Evolutionary conservation across 1,140 invertebrate genomes (phyloP).

Genomic region (Drosophila asahinai): DNA sequence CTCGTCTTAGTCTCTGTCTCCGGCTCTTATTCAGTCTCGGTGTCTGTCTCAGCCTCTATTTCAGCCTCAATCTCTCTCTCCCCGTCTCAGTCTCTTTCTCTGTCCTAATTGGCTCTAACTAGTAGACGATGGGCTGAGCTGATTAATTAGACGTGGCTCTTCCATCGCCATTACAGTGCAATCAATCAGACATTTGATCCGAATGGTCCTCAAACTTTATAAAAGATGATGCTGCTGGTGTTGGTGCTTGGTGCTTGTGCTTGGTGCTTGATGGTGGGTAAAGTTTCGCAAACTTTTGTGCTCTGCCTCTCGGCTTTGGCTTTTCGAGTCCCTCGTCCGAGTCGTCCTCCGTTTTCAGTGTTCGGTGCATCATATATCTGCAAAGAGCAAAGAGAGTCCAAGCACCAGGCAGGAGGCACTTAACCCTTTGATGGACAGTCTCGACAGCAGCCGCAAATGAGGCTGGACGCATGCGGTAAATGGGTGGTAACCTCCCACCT

Average conservation of each 20-base stretch:
- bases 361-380: slow-evolving; percentile 13
- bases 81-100: not conserved
- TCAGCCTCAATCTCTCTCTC: too few species aligned
- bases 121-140: slow-evolving; percentile 18
- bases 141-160: slow-evolving; percentile 25
- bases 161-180: slow-evolving; percentile 24
- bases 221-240: slow-evolving; percentile 3
- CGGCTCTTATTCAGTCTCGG: too few species aligned
- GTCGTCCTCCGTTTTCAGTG: slow-evolving; percentile 7
- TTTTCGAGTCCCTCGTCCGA: not conserved
- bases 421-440: slow-evolving; percentile 73
- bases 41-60: too few species aligned
- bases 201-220: slow-evolving; percentile 20
- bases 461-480: slow-evolving; percentile 26
- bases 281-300: slow-evolving; percentile 13
- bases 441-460: slow-evolving; percentile 59
- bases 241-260: not conserved
- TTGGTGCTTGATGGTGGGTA: not conserved
- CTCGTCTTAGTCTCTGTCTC: not conserved
- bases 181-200: slow-evolving; percentile 28
- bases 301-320: slow-evolving; percentile 8
- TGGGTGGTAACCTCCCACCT: not conserved
- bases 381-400: not conserved
- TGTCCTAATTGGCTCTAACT: slow-evolving; percentile 19
- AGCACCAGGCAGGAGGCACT: slow-evolving; percentile 62